Evolutionary conservation across 2,113 vertebrate genomes (phyloP).

Genomic region (Zosterops hypoxanthus): DNA sequence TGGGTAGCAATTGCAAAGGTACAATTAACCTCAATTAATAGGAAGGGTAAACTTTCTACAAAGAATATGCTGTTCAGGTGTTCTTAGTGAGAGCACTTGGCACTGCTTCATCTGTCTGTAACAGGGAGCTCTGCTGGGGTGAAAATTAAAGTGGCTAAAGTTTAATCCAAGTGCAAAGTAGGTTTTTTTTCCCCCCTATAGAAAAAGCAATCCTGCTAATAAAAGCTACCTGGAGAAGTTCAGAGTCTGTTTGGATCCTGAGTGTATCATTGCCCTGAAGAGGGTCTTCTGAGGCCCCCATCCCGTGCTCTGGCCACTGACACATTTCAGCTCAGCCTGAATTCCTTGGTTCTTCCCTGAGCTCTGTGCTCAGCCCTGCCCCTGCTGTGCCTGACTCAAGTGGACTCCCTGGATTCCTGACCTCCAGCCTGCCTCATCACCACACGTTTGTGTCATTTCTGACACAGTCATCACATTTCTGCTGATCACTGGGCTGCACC

Average conservation of each 20-base stretch:
- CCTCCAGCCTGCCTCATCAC: not conserved
- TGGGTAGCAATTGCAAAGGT: conserved; percentile 1
- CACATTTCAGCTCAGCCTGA: not conserved
- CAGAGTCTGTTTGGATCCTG: not conserved
- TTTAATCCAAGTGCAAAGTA: not conserved
- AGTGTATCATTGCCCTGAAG: not conserved
- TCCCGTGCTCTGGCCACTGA: not conserved
- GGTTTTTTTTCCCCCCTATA: fast-evolving
- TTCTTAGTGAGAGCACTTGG: conserved; percentile 9
- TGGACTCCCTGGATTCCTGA: not conserved
- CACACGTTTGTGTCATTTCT: not conserved
- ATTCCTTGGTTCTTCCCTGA: not conserved
- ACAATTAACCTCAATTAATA: conserved; percentile 48
- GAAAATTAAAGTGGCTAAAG: conserved; percentile 19
- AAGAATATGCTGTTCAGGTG: conserved; percentile 10
- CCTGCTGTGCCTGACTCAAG: not conserved
- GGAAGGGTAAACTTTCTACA: not conserved
- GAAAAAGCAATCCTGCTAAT: not conserved
- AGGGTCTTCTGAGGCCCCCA: not conserved
- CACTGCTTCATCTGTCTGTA: not conserved
- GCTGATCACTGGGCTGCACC: not conserved
- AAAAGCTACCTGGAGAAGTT: not conserved
- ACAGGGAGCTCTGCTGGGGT: not conserved
- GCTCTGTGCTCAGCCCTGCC: not conserved
- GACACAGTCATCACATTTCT: conserved; percentile 9